Percentiles rank a stretch among this genome's conserved stretches.
phyloP scores from a whole-genome alignment of 2,888 invertebrate species.

The Hypomecis punctinalis region DNA sequence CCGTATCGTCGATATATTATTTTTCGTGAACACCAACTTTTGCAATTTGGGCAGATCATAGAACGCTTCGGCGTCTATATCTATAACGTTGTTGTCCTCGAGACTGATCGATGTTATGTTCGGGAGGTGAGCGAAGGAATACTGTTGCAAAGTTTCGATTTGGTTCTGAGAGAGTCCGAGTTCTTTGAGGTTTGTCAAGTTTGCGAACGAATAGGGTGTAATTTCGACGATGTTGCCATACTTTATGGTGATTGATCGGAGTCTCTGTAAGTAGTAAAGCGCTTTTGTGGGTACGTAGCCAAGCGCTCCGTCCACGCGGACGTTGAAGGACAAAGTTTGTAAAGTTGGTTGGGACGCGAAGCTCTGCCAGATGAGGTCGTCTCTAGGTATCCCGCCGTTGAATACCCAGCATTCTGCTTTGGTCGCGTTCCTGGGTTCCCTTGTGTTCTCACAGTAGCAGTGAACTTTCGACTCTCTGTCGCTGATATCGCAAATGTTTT shows the following conservation, averaged over 20 bases:
- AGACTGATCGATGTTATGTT: constrained; percentile 89
- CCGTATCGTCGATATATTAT: constrained; percentile 93
- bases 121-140: constrained; percentile 90
- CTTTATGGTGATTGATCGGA: constrained; percentile 88
- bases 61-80: constrained; percentile 90
- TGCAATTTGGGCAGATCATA: constrained; percentile 89
- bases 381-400: constrained; percentile 87
- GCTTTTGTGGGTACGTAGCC: constrained; percentile 90
- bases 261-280: constrained; percentile 86
- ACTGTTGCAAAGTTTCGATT: constrained; percentile 87
- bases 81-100: constrained; percentile 90
- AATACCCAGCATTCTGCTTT: constrained; percentile 92
- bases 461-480: constrained; percentile 85
- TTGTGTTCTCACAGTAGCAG: constrained; percentile 88
- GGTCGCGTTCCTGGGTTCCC: constrained; percentile 84
- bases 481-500: constrained; percentile 85
- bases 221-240: constrained; percentile 90
- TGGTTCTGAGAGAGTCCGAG: constrained; percentile 88
- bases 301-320: constrained; percentile 88
- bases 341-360: constrained; percentile 90
- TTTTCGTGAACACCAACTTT: constrained; percentile 92
- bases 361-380: constrained; percentile 90
- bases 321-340: constrained; percentile 89
- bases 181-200: constrained; percentile 88
- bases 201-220: constrained; percentile 89